A percentile compares a stretch with the other conserved stretches of the same genome.
Evolutionary conservation across 2,888 invertebrate species (phyloP).

Genomic region (Azorinus chamasolen): DNA sequence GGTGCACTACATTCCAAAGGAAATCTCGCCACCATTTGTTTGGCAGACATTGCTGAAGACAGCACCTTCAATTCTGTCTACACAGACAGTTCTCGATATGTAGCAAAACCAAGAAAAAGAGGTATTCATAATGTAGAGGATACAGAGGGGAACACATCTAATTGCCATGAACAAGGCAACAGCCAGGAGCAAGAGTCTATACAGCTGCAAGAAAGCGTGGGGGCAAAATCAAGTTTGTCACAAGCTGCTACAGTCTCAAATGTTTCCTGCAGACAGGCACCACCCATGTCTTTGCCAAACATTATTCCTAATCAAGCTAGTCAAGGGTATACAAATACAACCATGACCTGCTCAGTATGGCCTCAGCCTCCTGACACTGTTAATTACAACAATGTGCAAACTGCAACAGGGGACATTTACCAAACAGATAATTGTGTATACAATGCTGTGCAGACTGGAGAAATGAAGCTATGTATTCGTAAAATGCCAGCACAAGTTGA

Average conservation of each 20-base stretch:
- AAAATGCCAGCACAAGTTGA: constrained; percentile 44
- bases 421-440: constrained; percentile 13
- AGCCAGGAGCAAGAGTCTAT: neutral
- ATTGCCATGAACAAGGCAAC: neutral
- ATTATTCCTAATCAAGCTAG: no score
- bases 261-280: neutral
- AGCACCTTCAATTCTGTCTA: neutral
- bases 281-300: neutral
- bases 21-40: constrained; percentile 30
- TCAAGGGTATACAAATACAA: no score
- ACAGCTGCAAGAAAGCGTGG: neutral
- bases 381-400: neutral
- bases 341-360: no score
- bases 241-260: neutral
- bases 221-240: neutral
- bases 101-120: neutral
- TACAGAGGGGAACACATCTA: neutral
- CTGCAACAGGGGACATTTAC: neutral
- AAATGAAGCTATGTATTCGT: constrained; percentile 60
- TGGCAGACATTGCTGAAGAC: constrained; percentile 44
- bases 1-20: constrained; percentile 3
- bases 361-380: no score
- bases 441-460: constrained; percentile 58
- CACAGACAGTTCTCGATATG: neutral
- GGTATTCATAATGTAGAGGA: neutral